phyloP scores from a whole-genome alignment of 2,797 vertebrate genomes.

The Miichthys miiuy region DNA sequence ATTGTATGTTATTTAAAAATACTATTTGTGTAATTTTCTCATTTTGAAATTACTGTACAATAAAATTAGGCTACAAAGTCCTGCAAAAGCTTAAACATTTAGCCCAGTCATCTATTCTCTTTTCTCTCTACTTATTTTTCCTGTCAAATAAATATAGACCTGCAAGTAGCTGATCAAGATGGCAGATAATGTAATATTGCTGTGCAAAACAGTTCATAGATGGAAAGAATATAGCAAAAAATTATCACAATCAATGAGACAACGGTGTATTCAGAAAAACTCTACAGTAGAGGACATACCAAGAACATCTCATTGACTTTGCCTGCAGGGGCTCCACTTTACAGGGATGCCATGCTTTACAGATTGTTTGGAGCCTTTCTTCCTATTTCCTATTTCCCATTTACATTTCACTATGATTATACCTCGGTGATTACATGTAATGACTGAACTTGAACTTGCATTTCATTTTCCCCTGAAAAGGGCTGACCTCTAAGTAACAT shows the following conservation, averaged over 20 bases:
- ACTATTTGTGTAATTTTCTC: slow-evolving; percentile 3
- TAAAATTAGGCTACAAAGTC: background rate
- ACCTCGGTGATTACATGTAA: too few relatives aligned
- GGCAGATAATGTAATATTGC: slow-evolving; percentile 14
- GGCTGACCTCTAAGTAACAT: slow-evolving; percentile 33
- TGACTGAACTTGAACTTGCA: background rate
- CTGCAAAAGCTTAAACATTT: background rate
- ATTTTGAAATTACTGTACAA: slow-evolving; percentile 12
- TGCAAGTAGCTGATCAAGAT: background rate
- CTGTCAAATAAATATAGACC: slow-evolving; percentile 10
- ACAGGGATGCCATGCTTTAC: slow-evolving; percentile 13
- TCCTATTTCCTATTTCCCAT: slow-evolving; percentile 38
- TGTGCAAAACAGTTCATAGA: background rate
- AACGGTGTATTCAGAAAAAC: slow-evolving; percentile 19
- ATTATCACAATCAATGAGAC: slow-evolving; percentile 32
- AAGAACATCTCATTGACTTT: slow-evolving; percentile 27
- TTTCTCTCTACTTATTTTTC: background rate
- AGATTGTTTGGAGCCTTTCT: slow-evolving; percentile 30
- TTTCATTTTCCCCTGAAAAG: slow-evolving; percentile 43
- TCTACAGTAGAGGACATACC: background rate
- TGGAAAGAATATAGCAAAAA: background rate
- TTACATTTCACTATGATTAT: background rate
- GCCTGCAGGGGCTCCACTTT: slow-evolving; percentile 5
- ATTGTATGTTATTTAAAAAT: slow-evolving; percentile 16
- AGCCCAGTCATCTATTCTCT: background rate